phyloP scores from a whole-genome alignment of 2,113 vertebrate genomes.

The Oncorhynchus nerka region DNA sequence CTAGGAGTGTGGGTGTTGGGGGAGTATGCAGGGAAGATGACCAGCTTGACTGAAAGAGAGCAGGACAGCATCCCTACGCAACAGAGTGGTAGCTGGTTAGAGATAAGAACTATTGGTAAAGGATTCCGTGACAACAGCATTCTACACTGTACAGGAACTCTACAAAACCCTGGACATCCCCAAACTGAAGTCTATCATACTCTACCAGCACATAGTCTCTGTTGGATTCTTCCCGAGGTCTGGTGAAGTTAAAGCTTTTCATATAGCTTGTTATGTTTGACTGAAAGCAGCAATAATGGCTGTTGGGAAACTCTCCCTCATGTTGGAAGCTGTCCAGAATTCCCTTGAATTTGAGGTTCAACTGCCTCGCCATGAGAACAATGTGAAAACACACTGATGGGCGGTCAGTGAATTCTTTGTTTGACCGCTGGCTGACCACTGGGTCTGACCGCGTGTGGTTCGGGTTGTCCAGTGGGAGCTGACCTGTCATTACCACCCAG shows the following conservation, averaged over 20 bases:
- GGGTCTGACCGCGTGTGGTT: conserved; percentile 5
- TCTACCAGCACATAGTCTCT: not conserved
- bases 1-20: not conserved
- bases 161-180: not conserved
- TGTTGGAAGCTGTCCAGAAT: not conserved
- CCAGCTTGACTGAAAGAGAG: not conserved
- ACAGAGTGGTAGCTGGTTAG: not conserved
- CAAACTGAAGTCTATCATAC: not conserved
- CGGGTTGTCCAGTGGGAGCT: conserved; percentile 1
- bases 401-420: conserved; percentile 18
- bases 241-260: not conserved
- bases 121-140: not conserved
- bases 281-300: not conserved
- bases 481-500: conserved; percentile 28
- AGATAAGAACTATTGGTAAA: not conserved
- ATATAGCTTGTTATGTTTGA: not conserved
- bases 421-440: conserved; percentile 17
- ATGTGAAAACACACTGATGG: conserved; percentile 41
- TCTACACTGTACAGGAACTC: not conserved
- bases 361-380: conserved; percentile 25
- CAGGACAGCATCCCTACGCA: not conserved
- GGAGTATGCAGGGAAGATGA: conserved; percentile 41
- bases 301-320: not conserved
- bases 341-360: conserved; percentile 11
- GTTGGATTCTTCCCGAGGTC: not conserved